Evolutionary conservation across 2,797 vertebrate genomes (phyloP).

Genomic region (Champsocephalus gunnari): DNA sequence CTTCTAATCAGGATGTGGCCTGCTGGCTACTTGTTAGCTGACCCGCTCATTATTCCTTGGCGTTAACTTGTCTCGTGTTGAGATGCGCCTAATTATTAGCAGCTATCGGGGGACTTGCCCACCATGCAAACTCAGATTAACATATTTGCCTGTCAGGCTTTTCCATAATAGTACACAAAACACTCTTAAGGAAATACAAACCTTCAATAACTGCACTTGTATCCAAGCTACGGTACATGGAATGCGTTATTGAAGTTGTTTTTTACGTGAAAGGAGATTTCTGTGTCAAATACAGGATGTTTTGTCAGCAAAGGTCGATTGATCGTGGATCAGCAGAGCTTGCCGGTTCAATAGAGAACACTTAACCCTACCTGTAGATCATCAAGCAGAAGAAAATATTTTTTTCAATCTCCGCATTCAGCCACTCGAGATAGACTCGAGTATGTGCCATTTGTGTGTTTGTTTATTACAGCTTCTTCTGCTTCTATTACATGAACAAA

Average conservation of each 20-base stretch:
- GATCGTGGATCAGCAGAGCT: conserved; percentile 3
- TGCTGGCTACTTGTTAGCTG: conserved; percentile 74
- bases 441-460: conserved; percentile 21
- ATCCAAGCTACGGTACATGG: not conserved
- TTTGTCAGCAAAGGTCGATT: conserved; percentile 6
- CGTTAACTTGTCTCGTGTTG: conserved; percentile 64
- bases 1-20: conserved; percentile 73
- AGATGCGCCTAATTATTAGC: conserved; percentile 69
- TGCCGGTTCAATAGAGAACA: conserved; percentile 18
- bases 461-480: conserved; percentile 48
- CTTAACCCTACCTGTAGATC: conserved; percentile 54
- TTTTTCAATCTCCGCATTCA: conserved; percentile 22
- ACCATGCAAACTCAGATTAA: conserved; percentile 40
- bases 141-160: conserved; percentile 36
- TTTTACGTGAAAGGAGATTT: conserved; percentile 14
- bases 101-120: conserved; percentile 47
- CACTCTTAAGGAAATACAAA: conserved; percentile 17
- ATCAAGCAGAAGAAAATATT: conserved; percentile 19
- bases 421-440: not conserved
- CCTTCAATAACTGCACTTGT: not conserved
- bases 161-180: conserved; percentile 12
- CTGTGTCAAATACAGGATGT: not conserved
- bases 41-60: conserved; percentile 78
- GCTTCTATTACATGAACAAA: conserved; percentile 71
- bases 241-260: not conserved